phyloP scores from a whole-genome alignment of 2,888 invertebrate genomes.

The Unio pictorum region DNA sequence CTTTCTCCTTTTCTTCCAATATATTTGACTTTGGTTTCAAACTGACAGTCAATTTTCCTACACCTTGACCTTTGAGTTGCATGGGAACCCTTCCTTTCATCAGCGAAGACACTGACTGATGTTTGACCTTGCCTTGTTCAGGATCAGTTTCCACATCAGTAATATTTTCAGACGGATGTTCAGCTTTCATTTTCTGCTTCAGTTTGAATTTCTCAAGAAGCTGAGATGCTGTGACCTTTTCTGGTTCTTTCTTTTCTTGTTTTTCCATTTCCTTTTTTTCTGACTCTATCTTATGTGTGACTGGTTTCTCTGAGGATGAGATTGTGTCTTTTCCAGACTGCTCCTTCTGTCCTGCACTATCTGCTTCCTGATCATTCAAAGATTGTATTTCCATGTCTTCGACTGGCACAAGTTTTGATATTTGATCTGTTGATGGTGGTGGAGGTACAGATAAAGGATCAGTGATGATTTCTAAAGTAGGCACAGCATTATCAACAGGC shows the following conservation, averaged over 20 bases:
- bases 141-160: not conserved
- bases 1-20: constrained; percentile 32
- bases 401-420: too few relatives aligned
- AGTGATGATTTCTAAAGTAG: too few relatives aligned
- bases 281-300: too few relatives aligned
- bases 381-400: too few relatives aligned
- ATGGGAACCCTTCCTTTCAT: not conserved
- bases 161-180: constrained; percentile 15
- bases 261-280: constrained; percentile 15
- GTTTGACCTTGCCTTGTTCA: too few relatives aligned
- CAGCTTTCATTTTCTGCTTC: constrained; percentile 17
- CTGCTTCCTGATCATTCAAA: too few relatives aligned
- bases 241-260: constrained; percentile 19
- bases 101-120: not conserved
- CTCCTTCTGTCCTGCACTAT: too few relatives aligned
- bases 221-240: constrained; percentile 26
- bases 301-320: too few relatives aligned
- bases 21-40: constrained; percentile 30
- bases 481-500: too few relatives aligned
- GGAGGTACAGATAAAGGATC: too few relatives aligned
- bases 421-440: too few relatives aligned
- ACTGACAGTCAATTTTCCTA: constrained; percentile 30
- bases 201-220: constrained; percentile 35
- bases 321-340: too few relatives aligned
- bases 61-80: constrained; percentile 2